Conservation (phyloP, 1,140 invertebrate genomes). For the Cotesia typhae region DNA sequence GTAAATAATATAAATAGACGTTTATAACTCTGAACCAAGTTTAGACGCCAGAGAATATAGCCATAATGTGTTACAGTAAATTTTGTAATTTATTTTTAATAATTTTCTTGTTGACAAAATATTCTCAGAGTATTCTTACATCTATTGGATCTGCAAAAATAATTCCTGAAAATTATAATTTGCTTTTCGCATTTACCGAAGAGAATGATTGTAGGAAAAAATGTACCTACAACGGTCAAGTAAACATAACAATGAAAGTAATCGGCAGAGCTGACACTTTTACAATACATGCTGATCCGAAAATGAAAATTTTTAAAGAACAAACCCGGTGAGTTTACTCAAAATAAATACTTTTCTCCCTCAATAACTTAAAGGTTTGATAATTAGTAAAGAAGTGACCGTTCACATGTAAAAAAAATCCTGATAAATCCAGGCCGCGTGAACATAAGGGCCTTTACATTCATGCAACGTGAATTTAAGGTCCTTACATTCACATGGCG, state of each 20-base stretch:
- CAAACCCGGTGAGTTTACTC: slow-evolving; percentile 9
- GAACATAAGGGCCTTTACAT: no score
- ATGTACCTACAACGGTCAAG: slow-evolving; percentile 20
- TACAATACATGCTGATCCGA: slow-evolving; percentile 9
- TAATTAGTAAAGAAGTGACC: background rate
- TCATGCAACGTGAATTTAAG: no score
- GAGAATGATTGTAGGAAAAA: slow-evolving; percentile 1
- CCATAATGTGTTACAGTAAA: slow-evolving; percentile 3
- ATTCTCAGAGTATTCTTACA: background rate
- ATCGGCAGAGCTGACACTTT: slow-evolving; percentile 8
- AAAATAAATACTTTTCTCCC: background rate
- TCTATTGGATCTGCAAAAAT: background rate
- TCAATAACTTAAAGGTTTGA: background rate
- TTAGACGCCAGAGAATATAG: background rate
- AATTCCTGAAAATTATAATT: slow-evolving; percentile 21
- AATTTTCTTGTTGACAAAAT: background rate
- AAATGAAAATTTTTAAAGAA: slow-evolving; percentile 9
- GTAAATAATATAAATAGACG: no score
- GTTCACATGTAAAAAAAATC: background rate
- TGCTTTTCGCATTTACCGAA: slow-evolving; percentile 9
- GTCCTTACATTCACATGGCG: no score
- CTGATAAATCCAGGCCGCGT: no score
- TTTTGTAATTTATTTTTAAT: slow-evolving; percentile 4
- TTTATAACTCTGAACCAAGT: no score
- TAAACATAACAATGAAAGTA: slow-evolving; percentile 16